Evolutionary conservation across 2,113 vertebrate species (phyloP), one percentile per base, ranked within the genome.

Genomic region (Sphyrna mokarran): DNA sequence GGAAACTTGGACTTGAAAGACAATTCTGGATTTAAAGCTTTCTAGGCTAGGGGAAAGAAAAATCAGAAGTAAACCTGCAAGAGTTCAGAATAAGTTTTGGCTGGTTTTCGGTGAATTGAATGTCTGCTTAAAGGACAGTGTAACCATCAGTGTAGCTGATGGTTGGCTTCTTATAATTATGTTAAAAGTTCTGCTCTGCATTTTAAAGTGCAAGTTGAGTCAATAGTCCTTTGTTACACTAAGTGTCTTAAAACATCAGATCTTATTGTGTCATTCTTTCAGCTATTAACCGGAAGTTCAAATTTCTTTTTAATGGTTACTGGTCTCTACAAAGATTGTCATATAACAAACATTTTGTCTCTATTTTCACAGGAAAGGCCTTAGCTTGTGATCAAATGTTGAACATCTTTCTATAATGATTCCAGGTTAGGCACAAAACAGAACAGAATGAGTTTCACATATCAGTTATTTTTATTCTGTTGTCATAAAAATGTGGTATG

Each of bases 391-490:
- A 37, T 11, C 66, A 66, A 37, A 66, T 66, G 61, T 22, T 13
- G 33, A 83, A 83, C 20, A 83, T 18, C 80, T 22, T 89, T 5
- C 61, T 40, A 13, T 68, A 66, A 22, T 22, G 89, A 22, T 93
- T 37, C 18, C 0, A 8, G 16, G 61, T 66, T n/a, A 93, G 61
- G 89, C 58, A 93, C n/a, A 93, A 66, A 66, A 10, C n/a, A 93
- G 20, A 93, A 68, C 61, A 66, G 89, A 37, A 68, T 72, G 70
- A 54, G 43, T 72, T 76, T 95, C 94, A 72, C 69, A 33, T 33
- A 33, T 72, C 94, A 95, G 43, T 95, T 43, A 68, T 72, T 95
- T 95, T 95, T 72, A 95, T 95, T 95, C 94, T 72, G 43, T 95
- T 72, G 40, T 95, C 94, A 95, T 69, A 68, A 94, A 69, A 68